These are phyloP conservation scores for Aphelocoma californica DNA, from an alignment of 2,797 vertebrate genomes.

Conservation along the genomic window DNA sequence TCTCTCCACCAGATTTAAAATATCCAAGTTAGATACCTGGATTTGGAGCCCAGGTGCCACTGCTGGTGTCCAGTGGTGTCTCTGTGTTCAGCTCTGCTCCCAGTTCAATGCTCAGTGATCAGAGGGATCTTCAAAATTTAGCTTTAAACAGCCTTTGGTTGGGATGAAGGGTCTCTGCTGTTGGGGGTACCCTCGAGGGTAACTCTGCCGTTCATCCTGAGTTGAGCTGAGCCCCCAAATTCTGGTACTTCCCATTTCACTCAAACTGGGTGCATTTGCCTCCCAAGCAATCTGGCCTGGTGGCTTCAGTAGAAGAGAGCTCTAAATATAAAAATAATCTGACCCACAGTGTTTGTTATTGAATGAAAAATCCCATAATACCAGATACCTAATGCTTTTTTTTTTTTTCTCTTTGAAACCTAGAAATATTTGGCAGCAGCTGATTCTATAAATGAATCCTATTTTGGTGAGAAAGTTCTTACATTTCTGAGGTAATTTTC, in stretches of 20 bases:
- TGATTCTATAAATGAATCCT: not conserved
- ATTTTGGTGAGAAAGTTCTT: not conserved
- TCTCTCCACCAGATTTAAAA: not conserved
- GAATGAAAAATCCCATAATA: not conserved
- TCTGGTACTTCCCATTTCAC: not conserved
- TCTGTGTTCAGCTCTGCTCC: not conserved
- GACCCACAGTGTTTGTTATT: accelerated
- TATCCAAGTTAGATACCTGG: not conserved
- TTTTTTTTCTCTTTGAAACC: not conserved
- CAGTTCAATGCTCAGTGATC: not conserved
- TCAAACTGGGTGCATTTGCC: not conserved
- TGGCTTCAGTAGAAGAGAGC: not conserved
- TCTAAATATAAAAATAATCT: not conserved
- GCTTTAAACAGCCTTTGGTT: not conserved
- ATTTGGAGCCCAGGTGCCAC: not conserved
- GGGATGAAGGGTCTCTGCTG: not conserved
- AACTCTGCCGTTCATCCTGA: accelerated
- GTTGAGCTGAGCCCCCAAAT: not conserved
- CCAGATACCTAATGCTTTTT: not conserved
- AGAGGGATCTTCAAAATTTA: not conserved
- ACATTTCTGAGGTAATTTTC: not conserved
- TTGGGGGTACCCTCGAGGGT: not conserved
- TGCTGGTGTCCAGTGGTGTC: not conserved
- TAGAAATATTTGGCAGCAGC: not conserved
- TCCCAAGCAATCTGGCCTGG: not conserved